Base-by-base conservation (phyloP, 2,113 vertebrate genomes). In the Lagopus leucura region DNA sequence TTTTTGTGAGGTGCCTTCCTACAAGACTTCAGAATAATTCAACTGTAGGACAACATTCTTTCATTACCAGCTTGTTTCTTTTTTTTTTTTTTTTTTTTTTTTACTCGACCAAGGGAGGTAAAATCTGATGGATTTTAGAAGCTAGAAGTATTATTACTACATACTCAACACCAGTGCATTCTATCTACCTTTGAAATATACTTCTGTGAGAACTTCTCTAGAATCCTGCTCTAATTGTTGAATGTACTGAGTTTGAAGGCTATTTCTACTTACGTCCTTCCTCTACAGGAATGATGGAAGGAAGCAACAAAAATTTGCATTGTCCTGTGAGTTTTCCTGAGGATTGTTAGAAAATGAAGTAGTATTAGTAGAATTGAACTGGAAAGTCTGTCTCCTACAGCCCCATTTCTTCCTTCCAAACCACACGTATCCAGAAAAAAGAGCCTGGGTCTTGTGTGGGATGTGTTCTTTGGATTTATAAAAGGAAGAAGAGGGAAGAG, bases 391-490 rank as follows among this genome's bases (percentile, higher is more conserved):
- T 82, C 30, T 85, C 63, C 82, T 92, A 50, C 32, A 85, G 34
- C 87, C 93, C 3, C 89, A 61, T 86, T 87, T 79, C 78, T 92
- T 85, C 50, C 43, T 90, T 77, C 47, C 38, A 81, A 82, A 75
- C 8, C 10, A 67, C 40, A 34, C 40, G 66, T 82, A 89, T 32
- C 50, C 91, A 64, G 43, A 55, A 65, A 85, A 89, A 82, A 30
- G 0, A 3, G 18, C 28, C 43, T 84, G 63, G 22, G 13, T 58
- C 91, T 88, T 73, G 54, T 88, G 78, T 88, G 75, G 58, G 40
- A 54, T 85, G 40, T 0, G 0, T 80, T 82, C 20, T 82, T 79
- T 74, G 47, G 42, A 55, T 87, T 75, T 14, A 40, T 65, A 43
- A 81, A 90, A 82, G 71, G 32, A 17, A 84, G 54, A 82, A 70